phyloP scores from a whole-genome alignment of 2,797 vertebrate species.

The Sparus aurata region DNA sequence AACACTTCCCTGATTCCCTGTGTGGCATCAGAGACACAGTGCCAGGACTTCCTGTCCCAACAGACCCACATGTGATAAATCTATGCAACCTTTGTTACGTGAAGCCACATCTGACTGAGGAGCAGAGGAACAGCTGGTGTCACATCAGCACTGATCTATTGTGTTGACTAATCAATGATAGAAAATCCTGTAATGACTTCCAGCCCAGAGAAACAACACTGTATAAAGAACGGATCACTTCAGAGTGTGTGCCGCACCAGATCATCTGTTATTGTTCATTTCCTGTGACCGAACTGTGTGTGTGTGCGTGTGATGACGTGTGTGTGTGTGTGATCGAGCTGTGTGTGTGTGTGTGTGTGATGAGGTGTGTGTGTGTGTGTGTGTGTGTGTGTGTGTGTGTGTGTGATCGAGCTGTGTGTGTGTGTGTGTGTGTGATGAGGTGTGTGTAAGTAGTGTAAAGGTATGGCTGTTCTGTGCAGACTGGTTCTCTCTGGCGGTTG shows the following conservation, averaged over 20 bases:
- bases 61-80: constrained; percentile 63
- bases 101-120: constrained; percentile 27
- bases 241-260: no score
- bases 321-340: constrained; percentile 57
- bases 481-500: constrained; percentile 53
- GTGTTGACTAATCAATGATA: neutral
- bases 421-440: constrained; percentile 58
- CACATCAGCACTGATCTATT: neutral
- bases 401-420: constrained; percentile 24
- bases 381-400: constrained; percentile 49
- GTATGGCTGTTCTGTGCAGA: constrained; percentile 66
- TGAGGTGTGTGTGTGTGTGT: constrained; percentile 49
- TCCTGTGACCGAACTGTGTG: constrained; percentile 3
- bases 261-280: constrained; percentile 9
- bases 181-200: neutral
- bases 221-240: neutral
- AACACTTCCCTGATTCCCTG: constrained; percentile 47
- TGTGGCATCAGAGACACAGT: constrained; percentile 37
- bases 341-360: constrained; percentile 53
- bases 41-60: constrained; percentile 44
- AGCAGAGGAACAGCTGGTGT: constrained; percentile 13
- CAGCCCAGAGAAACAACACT: constrained; percentile 3
- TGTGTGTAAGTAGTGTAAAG: constrained; percentile 63
- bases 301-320: constrained; percentile 31
- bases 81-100: constrained; percentile 50